Base-by-base conservation (phyloP, 2,797 vertebrate genomes). In the Chelidonichthys spinosus region DNA sequence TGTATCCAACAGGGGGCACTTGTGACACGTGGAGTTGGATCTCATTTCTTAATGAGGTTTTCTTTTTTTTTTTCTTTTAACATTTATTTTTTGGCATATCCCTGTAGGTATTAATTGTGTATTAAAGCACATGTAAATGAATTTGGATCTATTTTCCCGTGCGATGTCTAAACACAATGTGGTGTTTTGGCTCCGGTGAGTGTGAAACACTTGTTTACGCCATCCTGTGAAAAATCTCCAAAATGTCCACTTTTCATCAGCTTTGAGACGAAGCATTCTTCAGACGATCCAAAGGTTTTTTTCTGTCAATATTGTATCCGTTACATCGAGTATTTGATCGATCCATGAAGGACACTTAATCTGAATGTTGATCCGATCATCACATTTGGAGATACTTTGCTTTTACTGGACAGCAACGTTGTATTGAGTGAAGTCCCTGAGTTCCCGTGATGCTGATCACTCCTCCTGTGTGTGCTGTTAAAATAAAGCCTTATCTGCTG, bases 1-100 rank as follows among this genome's bases (percentile, higher is more conserved):
- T 67, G 46, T n/a, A 56, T 91, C 93, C 93, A 92, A 90, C 69
- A 94, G 92, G 94, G 93, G 94, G 92, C 92, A 86, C 77, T 83
- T 88, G 83, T 76, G 90, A 84, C 84, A 85, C 92, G 53, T 56
- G 55, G 0, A 76, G 52, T 7, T 63, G 73, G n/a, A 44, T 10
- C 49, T 52, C 58, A 11, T 10, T 43, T 33, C 64, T 56, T 55
- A 67, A 63, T 69, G 40, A 25, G 25, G 25, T 25, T 25, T 25
- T 25, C 25, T 25, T 25, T 25, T 25, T 25, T 25, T 25, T 25
- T 25, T 25, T 25, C 25, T 25, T 58, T 39, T 32, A 37, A 56
- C 25, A 25, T 37, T 37, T 9, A 25, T 50, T 42, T 25, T 25
- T 25, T 25, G 25, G 25, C 25, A 25, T 25, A 25, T 25, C 25